Evolutionary conservation across 2,888 invertebrate species (phyloP).

Genomic region (Lasioglossum malachurum): DNA sequence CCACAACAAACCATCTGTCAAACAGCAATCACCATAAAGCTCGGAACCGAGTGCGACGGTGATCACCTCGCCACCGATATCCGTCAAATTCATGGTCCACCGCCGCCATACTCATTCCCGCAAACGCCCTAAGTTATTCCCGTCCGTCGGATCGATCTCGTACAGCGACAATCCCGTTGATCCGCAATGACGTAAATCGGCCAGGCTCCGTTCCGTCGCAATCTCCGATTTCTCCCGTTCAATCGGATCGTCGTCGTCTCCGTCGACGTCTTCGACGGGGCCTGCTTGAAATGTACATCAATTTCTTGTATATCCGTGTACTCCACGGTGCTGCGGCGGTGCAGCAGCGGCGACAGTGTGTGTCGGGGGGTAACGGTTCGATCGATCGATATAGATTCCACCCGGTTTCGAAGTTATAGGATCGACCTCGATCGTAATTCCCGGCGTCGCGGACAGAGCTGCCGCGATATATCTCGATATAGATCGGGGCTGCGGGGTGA

Average conservation of each 20-base stretch:
- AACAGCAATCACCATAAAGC: neutral
- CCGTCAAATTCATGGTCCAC: neutral
- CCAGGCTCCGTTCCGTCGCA: neutral
- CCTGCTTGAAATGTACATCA: conserved; percentile 58
- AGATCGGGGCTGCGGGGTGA: conserved; percentile 48
- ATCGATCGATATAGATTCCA: conserved; percentile 60
- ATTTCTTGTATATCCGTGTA: conserved; percentile 45
- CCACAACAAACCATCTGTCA: neutral
- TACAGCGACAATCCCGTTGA: conserved; percentile 41
- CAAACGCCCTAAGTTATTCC: conserved; percentile 28
- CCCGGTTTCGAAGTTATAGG: conserved; percentile 54
- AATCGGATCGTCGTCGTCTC: neutral
- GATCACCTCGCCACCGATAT: neutral
- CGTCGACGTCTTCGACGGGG: conserved; percentile 26
- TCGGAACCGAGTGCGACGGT: neutral
- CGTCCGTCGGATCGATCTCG: conserved; percentile 13
- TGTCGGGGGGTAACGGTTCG: conserved; percentile 16
- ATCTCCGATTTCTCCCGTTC: conserved; percentile 30
- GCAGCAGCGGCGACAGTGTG: neutral
- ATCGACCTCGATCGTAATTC: conserved; percentile 56
- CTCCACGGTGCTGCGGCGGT: neutral
- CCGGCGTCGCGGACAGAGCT: conserved; percentile 45
- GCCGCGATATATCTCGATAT: conserved; percentile 59
- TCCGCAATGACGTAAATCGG: conserved; percentile 46
- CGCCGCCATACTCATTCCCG: neutral